A percentile compares a stretch with the other conserved stretches of the same genome.
These are phyloP conservation scores for Bovichtus diacanthus DNA, from an alignment of 2,797 vertebrate genomes.

Conservation along the genomic window DNA sequence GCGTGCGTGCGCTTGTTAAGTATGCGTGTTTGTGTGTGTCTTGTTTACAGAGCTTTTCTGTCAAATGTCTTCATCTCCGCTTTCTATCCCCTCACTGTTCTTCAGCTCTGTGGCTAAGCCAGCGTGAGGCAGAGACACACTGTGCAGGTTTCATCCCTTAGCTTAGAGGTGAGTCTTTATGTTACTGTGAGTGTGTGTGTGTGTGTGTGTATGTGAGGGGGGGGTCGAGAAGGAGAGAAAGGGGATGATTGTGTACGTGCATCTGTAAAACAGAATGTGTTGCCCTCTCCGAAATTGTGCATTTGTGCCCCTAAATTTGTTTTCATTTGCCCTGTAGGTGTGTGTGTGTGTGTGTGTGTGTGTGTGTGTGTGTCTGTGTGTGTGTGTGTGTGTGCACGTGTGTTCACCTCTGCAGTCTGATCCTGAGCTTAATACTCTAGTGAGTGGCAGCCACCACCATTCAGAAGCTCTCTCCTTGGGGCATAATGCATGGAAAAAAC, in stretches of 20 bases:
- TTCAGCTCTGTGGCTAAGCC: constrained; percentile 77
- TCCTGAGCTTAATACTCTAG: constrained; percentile 71
- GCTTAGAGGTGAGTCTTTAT: constrained; percentile 75
- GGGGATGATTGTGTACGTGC: background rate
- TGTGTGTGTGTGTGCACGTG: constrained; percentile 29
- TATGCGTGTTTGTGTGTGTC: constrained; percentile 48
- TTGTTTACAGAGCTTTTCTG: constrained; percentile 78
- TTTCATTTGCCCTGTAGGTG: constrained; percentile 27
- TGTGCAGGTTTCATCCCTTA: constrained; percentile 74
- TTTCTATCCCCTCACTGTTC: constrained; percentile 77
- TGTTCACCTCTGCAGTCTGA: constrained; percentile 72
- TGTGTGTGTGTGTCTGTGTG: constrained; percentile 10
- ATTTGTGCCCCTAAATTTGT: constrained; percentile 40
- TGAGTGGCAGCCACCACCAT: constrained; percentile 72
- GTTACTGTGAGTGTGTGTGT: constrained; percentile 27
- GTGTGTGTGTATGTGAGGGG: background rate
- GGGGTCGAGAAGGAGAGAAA: background rate
- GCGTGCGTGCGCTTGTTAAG: constrained; percentile 28
- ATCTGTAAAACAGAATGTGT: constrained; percentile 12
- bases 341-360: constrained; percentile 7
- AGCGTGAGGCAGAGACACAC: constrained; percentile 75
- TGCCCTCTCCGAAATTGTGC: constrained; percentile 25
- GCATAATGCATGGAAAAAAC: constrained; percentile 76
- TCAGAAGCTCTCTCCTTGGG: constrained; percentile 69
- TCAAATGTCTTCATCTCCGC: constrained; percentile 75